Evolutionary conservation across 2,113 vertebrate species (phyloP).

Genomic region (Oreochromis aureus): DNA sequence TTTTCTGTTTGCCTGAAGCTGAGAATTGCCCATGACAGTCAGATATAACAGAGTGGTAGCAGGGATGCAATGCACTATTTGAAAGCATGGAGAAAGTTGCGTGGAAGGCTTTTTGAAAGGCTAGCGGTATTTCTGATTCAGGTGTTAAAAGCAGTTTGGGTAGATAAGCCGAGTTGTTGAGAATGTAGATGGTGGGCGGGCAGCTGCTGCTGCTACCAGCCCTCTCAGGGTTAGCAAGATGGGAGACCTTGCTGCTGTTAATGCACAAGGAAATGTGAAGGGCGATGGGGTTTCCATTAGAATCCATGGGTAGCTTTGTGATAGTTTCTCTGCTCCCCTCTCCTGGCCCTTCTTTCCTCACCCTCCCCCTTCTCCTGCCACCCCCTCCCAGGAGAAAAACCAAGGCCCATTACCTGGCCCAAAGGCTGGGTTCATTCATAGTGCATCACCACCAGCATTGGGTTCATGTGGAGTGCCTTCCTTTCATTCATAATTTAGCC

Average conservation of each 20-base stretch:
- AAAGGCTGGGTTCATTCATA: slow-evolving; percentile 34
- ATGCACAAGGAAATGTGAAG: slow-evolving; percentile 8
- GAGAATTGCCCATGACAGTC: slow-evolving; percentile 32
- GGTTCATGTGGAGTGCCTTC: slow-evolving; percentile 55
- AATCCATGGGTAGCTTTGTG: neutral
- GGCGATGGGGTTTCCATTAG: slow-evolving; percentile 41
- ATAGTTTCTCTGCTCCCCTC: neutral
- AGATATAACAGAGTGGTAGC: neutral
- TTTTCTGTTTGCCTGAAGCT: slow-evolving; percentile 9
- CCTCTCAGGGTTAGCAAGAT: neutral
- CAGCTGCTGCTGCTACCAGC: neutral
- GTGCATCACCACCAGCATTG: slow-evolving; percentile 32
- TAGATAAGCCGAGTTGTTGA: neutral
- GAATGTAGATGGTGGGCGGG: neutral
- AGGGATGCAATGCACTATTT: neutral
- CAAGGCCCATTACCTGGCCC: slow-evolving; percentile 40
- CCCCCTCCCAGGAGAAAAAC: slow-evolving; percentile 10
- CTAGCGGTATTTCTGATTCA: slow-evolving; percentile 24
- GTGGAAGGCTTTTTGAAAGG: slow-evolving; percentile 14
- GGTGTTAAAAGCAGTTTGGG: slow-evolving; percentile 39
- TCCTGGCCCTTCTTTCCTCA: neutral
- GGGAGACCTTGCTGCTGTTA: neutral
- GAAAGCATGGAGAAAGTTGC: neutral
- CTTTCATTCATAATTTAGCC: slow-evolving; percentile 62
- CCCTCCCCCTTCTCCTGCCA: neutral